Base-by-base conservation (phyloP, 2,797 vertebrate species). In the Bovichtus variegatus region DNA sequence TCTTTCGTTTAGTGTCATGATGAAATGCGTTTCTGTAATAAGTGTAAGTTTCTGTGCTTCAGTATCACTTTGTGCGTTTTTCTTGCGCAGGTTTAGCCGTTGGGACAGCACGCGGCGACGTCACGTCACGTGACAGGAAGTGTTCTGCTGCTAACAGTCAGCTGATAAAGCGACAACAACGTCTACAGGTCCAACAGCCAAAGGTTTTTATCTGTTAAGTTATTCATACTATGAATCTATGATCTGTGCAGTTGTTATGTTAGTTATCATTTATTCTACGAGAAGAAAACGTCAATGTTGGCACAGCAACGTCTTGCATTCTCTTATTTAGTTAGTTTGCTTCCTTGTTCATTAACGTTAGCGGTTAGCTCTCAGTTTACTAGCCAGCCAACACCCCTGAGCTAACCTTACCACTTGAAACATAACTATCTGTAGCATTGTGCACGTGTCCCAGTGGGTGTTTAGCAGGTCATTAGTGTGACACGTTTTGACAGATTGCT, bases 51-150 rank as follows among this genome's bases (percentile, higher is more conserved):
- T 15, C 31, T 0, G 7, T 27, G 49, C 10, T 36, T 25, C 19
- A 1, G 18, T 5, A 4, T 47, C 1, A 3, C 13, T 0, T 3
- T 36, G 5, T 85, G 80, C 84, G 80, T 82, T 83, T 81, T 76
- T 62, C n/a, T 50, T 72, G 71, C 83, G 77, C 82, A 81, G 27
- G 0, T 23, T n/a, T 38, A 15, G 5, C 29, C 0, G 5, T 53
- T 27, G 11, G 2, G 18, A 70, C 1, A 13, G 6, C 0, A 8
- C 1, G 5, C 3, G 13, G 11, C 5, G 1, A 87, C 90, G 91
- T 94, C 89, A 89, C 6, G 34, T 0, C 41, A 84, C 44, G 59
- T 70, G n/a, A 77, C 77, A 5, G 89, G 92, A 92, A 94, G 76
- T 50, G 18, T 31, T 29, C 3, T 11, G 59, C 36, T 3, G 29